Conservation (phyloP, 2,797 vertebrate genomes). For the Merluccius polli region DNA sequence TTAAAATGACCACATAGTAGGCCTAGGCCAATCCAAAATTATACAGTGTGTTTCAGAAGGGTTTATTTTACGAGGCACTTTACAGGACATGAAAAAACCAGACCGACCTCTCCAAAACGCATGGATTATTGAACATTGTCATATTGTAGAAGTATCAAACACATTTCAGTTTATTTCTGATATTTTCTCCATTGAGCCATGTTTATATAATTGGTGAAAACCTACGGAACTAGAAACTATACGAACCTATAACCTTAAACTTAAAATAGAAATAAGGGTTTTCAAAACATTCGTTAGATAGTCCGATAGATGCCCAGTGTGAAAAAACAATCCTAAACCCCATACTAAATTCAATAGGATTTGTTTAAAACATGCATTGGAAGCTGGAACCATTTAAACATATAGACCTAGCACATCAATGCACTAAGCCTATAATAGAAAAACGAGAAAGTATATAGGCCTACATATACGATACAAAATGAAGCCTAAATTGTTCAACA, state of each 20-base stretch:
- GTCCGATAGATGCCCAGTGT: neutral
- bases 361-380: neutral
- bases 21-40: constrained; percentile 36
- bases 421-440: no score
- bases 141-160: constrained; percentile 34
- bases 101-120: constrained; percentile 51
- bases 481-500: neutral
- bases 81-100: constrained; percentile 66
- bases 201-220: neutral
- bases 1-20: constrained; percentile 19
- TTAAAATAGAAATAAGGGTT: neutral
- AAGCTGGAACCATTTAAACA: neutral
- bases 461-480: neutral
- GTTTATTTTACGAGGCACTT: constrained; percentile 78
- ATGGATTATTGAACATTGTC: constrained; percentile 24
- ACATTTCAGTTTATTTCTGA: neutral
- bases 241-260: neutral
- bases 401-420: no score
- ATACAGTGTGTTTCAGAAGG: constrained; percentile 68
- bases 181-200: neutral
- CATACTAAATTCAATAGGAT: neutral
- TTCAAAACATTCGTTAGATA: neutral
- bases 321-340: neutral
- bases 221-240: neutral
- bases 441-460: no score